A percentile compares a stretch with the other conserved stretches of the same genome.
Conservation (phyloP, 2,888 invertebrate genomes). For the Cataglyphis cursor region DNA sequence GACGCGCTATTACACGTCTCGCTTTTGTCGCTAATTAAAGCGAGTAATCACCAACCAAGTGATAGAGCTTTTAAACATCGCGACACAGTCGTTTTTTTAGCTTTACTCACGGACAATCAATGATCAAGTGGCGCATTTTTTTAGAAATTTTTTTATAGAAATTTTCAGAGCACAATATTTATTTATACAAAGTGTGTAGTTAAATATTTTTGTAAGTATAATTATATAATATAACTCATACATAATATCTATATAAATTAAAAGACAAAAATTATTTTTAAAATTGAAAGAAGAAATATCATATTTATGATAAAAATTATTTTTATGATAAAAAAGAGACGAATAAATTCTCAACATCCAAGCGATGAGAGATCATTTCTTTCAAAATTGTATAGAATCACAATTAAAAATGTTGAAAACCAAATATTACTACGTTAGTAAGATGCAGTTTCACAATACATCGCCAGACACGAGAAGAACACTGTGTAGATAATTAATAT, state of each 20-base stretch:
- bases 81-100: constrained; percentile 26
- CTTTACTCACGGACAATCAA: neutral
- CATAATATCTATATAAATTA: neutral
- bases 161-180: neutral
- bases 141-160: neutral
- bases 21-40: constrained; percentile 56
- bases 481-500: constrained; percentile 38
- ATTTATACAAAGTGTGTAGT: neutral
- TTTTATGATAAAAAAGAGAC: neutral
- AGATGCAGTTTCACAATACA: constrained; percentile 14
- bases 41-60: constrained; percentile 56
- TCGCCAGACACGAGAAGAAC: neutral
- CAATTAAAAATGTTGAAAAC: neutral
- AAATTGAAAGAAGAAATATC: neutral
- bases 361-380: neutral
- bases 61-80: constrained; percentile 39
- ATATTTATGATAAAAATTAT: no score
- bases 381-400: neutral
- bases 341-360: neutral
- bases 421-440: constrained; percentile 15
- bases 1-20: constrained; percentile 23
- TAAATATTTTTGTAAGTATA: neutral
- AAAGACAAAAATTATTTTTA: constrained; percentile 1
- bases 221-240: neutral
- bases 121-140: neutral